Evolutionary conservation across 2,113 vertebrate genomes (phyloP), one percentile per base, ranked within the genome.

Genomic region (Ariopsis seemanni): DNA sequence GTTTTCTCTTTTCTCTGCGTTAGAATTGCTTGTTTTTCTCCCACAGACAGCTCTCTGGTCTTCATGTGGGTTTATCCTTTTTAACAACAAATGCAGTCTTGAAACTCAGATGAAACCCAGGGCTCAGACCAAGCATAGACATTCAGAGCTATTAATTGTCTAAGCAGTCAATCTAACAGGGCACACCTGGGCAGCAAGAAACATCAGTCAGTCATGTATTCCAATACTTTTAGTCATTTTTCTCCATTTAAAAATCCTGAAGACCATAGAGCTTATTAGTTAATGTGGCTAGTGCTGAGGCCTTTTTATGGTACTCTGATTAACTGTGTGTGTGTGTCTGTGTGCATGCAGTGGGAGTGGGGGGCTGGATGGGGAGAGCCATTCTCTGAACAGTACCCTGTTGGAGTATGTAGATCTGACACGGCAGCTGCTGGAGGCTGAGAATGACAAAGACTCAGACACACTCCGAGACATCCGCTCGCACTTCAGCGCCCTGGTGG

Each of bases 401-500:
- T 92, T 99, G 75, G 98, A 99, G 93, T 99, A 99, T 34, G 98
- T 99, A 2, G 98, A 99, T 94, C 95, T 99, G 90, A 99, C 98
- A 0, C 94, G 98, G 88, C 98, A 99, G 90, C 94, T 99, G 89
- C 95, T 99, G n/a, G 98, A 99, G 95, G 97, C 98, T 62, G 98
- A 99, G 92, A 99, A 99, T 25, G 98, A 99, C 93, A 99, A 99
- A 91, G 98, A 99, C 95, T 99, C 98, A 0, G 98, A 99, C 91
- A 99, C 96, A 0, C 85, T 99, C 93, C 97, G 96, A 94, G 98
- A 99, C 93, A 98, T 99, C 89, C 97, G 98, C 94, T 98, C 97
- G 93, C 98, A 99, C 96, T 99, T 99, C 94, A 99, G 98, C 93
- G 98, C 98, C 91, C 97, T 99, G 93, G 98, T 99, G 96, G 98